Conservation (phyloP, 1,140 invertebrate genomes). For the Latrodectus geometricus region DNA sequence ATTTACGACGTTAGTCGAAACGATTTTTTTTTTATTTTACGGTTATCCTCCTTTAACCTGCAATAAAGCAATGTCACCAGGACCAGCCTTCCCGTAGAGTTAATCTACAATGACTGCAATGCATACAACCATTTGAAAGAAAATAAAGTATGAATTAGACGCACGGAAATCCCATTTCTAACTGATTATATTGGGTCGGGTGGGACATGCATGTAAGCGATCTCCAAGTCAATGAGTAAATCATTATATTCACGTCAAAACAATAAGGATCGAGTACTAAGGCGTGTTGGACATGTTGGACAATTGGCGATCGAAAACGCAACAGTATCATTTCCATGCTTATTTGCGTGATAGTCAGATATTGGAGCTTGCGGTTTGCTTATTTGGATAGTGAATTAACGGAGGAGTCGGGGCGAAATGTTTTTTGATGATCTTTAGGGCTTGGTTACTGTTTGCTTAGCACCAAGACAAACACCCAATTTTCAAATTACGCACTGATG, state of each 20-base stretch:
- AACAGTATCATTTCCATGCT: slow-evolving; percentile 7
- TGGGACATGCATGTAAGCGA: slow-evolving; percentile 24
- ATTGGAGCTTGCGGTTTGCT: slow-evolving; percentile 8
- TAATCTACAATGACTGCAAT: slow-evolving; percentile 16
- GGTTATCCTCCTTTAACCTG: not conserved
- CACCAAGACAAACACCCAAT: slow-evolving; percentile 14
- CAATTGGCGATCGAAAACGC: slow-evolving; percentile 15
- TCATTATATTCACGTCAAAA: slow-evolving; percentile 37
- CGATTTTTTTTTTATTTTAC: not conserved
- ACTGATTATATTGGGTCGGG: slow-evolving; percentile 30
- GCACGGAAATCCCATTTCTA: slow-evolving; percentile 30
- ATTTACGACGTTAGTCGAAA: not conserved
- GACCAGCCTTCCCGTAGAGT: not conserved
- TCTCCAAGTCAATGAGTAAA: slow-evolving; percentile 29
- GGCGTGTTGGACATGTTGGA: not conserved
- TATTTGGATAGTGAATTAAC: slow-evolving; percentile 37
- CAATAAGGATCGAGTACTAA: slow-evolving; percentile 7
- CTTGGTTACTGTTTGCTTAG: slow-evolving; percentile 26
- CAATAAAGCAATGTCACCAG: not conserved
- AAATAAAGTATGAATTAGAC: slow-evolving; percentile 6
- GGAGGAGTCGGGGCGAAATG: slow-evolving; percentile 15
- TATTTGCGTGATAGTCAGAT: slow-evolving; percentile 26
- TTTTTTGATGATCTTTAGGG: slow-evolving; percentile 39
- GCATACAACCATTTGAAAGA: not conserved
- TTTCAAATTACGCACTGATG: slow-evolving; percentile 43